Evolutionary conservation across 2,113 vertebrate species (phyloP).

Genomic region (Nettapus auritus): DNA sequence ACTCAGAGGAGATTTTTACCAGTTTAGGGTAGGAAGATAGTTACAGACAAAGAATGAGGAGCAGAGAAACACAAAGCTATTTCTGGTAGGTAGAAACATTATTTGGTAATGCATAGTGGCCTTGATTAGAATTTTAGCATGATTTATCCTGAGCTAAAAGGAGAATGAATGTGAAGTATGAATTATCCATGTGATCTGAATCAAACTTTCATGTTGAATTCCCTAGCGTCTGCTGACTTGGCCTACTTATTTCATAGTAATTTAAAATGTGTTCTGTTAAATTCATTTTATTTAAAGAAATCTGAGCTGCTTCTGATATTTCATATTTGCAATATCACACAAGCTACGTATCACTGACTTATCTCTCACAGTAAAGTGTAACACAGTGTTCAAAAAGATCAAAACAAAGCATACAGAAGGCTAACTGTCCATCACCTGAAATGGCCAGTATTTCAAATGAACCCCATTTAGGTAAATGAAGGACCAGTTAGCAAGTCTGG

Average conservation of each 20-base stretch:
- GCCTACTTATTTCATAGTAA: constrained; percentile 2
- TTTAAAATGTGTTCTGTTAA: neutral
- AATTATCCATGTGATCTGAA: constrained; percentile 32
- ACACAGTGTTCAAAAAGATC: neutral
- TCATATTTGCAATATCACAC: neutral
- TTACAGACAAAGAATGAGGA: neutral
- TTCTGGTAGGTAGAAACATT: neutral
- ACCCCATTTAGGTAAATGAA: constrained; percentile 61
- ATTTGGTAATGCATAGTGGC: neutral
- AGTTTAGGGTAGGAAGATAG: neutral
- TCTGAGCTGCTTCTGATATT: neutral
- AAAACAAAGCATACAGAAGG: neutral
- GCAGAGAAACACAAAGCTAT: neutral
- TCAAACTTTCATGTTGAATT: constrained; percentile 34
- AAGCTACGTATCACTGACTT: neutral
- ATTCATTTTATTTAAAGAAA: neutral
- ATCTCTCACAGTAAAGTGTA: neutral
- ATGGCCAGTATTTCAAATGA: neutral
- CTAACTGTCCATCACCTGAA: neutral
- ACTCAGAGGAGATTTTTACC: neutral
- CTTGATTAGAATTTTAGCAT: constrained; percentile 16
- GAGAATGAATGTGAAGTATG: neutral
- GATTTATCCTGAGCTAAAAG: neutral
- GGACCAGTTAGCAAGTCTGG: constrained; percentile 24
- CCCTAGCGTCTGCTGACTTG: neutral